Evolutionary conservation across 1,140 invertebrate genomes (phyloP).

Genomic region (Drosophila sproati): DNA sequence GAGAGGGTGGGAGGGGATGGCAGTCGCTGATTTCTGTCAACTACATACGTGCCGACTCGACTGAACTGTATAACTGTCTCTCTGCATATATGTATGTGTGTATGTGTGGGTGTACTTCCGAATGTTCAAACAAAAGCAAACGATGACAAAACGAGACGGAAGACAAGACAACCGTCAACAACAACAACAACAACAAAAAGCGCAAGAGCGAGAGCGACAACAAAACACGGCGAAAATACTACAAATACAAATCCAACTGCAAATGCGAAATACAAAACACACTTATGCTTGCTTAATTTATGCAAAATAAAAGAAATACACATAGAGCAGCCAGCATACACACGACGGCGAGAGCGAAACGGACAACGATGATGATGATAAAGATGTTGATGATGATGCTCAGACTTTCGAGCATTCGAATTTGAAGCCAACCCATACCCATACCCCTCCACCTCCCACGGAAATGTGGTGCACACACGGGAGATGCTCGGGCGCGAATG

Average conservation of each 20-base stretch:
- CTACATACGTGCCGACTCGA: constrained; percentile 9
- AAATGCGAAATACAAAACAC: constrained; percentile 50
- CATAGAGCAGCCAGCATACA: constrained; percentile 24
- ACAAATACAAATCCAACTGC: constrained; percentile 48
- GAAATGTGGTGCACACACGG: constrained; percentile 65
- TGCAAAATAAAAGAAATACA: constrained; percentile 82
- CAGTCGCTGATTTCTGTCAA: constrained; percentile 42
- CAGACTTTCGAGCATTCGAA: constrained; percentile 50
- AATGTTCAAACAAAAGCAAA: constrained; percentile 67
- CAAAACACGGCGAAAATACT: constrained; percentile 24
- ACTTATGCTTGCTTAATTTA: constrained; percentile 83
- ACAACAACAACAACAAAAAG: constrained; percentile 14
- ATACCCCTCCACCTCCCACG: too few species aligned
- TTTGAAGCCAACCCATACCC: constrained; percentile 54
- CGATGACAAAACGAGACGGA: constrained; percentile 49
- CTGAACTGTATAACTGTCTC: constrained; percentile 37
- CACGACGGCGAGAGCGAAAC: not conserved
- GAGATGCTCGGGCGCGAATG: constrained; percentile 62
- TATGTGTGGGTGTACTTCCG: constrained; percentile 48
- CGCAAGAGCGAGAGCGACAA: constrained; percentile 28
- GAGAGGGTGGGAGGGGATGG: constrained; percentile 16
- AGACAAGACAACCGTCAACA: constrained; percentile 16
- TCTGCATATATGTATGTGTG: constrained; percentile 18
- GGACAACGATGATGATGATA: not conserved
- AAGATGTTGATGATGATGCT: not conserved